Percentiles rank a stretch among this genome's conserved stretches.
Conservation (phyloP, 2,797 vertebrate species). For the Anguilla anguilla region DNA sequence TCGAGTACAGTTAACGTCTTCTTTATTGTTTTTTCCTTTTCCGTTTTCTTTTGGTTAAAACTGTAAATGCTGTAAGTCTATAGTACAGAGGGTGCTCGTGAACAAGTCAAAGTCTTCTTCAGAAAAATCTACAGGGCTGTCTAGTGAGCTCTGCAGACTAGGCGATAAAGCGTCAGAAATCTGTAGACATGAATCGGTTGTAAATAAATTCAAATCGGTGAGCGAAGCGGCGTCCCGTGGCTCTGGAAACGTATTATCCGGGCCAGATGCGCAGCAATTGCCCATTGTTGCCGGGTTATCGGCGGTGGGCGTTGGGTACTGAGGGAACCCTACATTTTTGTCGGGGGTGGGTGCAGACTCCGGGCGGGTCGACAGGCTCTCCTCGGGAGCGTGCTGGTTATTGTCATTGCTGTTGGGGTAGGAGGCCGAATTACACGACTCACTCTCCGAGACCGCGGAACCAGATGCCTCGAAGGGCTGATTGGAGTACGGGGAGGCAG, state of each 20-base stretch:
- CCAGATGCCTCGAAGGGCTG: constrained; percentile 72
- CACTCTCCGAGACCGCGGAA: constrained; percentile 63
- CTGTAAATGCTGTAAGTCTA: constrained; percentile 85
- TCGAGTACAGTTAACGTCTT: constrained; percentile 1
- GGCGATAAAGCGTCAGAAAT: constrained; percentile 76
- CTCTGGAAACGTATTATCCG: constrained; percentile 68
- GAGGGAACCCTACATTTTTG: constrained; percentile 56
- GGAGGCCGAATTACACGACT: constrained; percentile 57
- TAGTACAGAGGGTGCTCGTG: constrained; percentile 88
- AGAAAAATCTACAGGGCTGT: constrained; percentile 86
- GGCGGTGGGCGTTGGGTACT: constrained; percentile 55
- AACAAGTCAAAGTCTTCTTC: constrained; percentile 94
- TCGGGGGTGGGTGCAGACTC: constrained; percentile 62
- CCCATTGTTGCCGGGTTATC: constrained; percentile 60
- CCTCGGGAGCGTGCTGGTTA: constrained; percentile 69
- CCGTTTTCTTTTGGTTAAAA: constrained; percentile 64
- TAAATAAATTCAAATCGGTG: constrained; percentile 81
- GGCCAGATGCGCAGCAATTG: constrained; percentile 43
- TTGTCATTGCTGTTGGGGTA: constrained; percentile 73
- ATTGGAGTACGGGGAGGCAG: constrained; percentile 69
- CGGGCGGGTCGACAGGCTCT: constrained; percentile 53
- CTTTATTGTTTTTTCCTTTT: constrained; percentile 37
- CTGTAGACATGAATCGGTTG: constrained; percentile 80
- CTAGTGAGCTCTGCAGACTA: constrained; percentile 75
- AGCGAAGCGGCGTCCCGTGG: constrained; percentile 69